phyloP scores from a whole-genome alignment of 2,888 invertebrate species.

The Clepsis dumicolana region DNA sequence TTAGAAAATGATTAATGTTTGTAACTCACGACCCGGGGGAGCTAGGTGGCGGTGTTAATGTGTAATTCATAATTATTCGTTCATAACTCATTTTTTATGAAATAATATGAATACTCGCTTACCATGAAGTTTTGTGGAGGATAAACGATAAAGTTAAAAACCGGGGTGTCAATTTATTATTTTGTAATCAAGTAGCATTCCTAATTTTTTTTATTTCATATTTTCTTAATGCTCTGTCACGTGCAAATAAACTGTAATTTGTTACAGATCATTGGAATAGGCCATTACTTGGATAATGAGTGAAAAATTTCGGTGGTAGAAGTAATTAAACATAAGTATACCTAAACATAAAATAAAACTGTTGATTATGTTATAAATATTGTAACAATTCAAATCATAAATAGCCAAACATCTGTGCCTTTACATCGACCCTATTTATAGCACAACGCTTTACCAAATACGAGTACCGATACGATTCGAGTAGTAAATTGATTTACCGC shows the following conservation, averaged over 20 bases:
- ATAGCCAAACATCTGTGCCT: no score
- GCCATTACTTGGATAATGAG: no score
- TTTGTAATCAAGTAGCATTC: slow-evolving; percentile 23
- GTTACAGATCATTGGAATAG: no score
- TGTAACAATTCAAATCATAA: no score
- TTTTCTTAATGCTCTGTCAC: no score
- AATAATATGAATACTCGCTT: slow-evolving; percentile 48
- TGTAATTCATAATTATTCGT: slow-evolving; percentile 70
- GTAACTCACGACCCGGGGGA: slow-evolving; percentile 61
- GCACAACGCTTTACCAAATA: background rate
- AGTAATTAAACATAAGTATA: no score
- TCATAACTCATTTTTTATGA: slow-evolving; percentile 51
- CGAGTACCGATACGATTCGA: no score
- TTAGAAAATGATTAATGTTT: slow-evolving; percentile 73
- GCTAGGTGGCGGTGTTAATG: slow-evolving; percentile 70
- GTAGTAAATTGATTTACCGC: background rate
- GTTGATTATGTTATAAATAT: no score
- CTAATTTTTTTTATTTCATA: background rate
- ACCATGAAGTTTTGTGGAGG: slow-evolving; percentile 42
- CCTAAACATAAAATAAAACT: no score
- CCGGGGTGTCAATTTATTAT: slow-evolving; percentile 50
- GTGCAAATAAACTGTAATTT: no score
- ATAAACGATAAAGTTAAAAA: slow-evolving; percentile 41
- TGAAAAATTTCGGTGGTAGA: no score
- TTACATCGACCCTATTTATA: background rate